A percentile compares a stretch with the other conserved stretches of the same genome.
Evolutionary conservation across 2,797 vertebrate genomes (phyloP).

Genomic region (Natrix natrix): DNA sequence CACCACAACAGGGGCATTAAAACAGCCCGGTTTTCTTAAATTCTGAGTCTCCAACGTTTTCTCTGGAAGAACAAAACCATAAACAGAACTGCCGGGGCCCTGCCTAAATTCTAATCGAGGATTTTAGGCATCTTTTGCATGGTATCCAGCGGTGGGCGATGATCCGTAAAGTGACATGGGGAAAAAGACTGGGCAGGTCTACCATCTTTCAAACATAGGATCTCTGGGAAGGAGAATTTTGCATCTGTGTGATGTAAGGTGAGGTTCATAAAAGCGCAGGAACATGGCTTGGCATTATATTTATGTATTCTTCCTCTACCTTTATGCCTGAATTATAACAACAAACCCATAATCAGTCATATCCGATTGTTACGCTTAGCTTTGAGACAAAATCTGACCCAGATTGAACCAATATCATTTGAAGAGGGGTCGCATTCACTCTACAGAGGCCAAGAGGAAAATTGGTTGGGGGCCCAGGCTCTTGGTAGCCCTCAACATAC

Average conservation of each 20-base stretch:
- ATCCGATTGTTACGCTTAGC: not conserved
- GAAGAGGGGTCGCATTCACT: not conserved
- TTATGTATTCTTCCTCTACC: not conserved
- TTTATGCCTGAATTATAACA: not conserved
- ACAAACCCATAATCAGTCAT: not conserved
- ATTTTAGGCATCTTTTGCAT: not conserved
- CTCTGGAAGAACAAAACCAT: not conserved
- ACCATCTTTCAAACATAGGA: not conserved
- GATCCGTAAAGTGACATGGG: too few relatives aligned
- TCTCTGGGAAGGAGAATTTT: not conserved
- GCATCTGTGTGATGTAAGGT: not conserved
- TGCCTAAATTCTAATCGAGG: not conserved
- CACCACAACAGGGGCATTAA: too few relatives aligned
- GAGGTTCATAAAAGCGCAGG: not conserved
- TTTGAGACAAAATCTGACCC: not conserved
- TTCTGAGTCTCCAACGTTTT: not conserved
- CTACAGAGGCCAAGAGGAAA: too few relatives aligned
- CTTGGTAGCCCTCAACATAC: not conserved
- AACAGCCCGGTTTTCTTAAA: not conserved
- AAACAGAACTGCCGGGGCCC: not conserved
- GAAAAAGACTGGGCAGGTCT: too few relatives aligned
- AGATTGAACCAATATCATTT: not conserved
- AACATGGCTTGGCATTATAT: not conserved
- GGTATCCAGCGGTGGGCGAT: not conserved
- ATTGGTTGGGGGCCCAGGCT: not conserved